These are phyloP conservation scores for Synergus umbraculus DNA, from an alignment of 2,888 invertebrate species.

Conservation along the genomic window DNA sequence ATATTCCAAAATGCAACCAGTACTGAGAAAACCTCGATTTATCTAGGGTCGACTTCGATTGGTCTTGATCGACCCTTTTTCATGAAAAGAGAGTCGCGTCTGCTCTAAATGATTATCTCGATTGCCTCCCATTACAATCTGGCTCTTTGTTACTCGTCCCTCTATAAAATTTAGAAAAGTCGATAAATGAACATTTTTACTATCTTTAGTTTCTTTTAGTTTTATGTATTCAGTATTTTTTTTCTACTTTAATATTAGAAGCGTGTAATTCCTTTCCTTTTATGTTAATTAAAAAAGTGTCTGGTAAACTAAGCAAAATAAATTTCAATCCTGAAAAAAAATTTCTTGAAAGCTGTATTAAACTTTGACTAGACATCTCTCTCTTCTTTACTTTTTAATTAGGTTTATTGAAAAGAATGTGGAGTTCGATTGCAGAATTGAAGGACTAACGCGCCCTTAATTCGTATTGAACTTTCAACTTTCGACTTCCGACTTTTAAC, in stretches of 20 bases:
- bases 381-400: background rate
- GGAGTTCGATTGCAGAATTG: background rate
- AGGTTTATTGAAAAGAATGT: conserved; percentile 11
- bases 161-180: background rate
- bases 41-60: conserved; percentile 26
- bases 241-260: too few relatives aligned
- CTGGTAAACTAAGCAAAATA: background rate
- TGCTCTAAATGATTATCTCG: conserved; percentile 36
- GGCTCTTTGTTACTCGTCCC: conserved; percentile 22
- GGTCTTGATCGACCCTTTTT: conserved; percentile 36
- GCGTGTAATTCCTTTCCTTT: background rate
- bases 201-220: background rate
- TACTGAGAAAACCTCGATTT: conserved; percentile 21
- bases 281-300: background rate
- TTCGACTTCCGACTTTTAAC: background rate
- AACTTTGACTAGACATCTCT: background rate
- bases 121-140: conserved; percentile 36
- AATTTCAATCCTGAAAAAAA: background rate
- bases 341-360: background rate
- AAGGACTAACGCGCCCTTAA: background rate
- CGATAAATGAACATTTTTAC: background rate
- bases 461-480: background rate
- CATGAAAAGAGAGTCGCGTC: conserved; percentile 37
- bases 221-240: too few relatives aligned
- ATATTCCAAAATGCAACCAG: conserved; percentile 13